These are phyloP conservation scores for Pocillopora damicornis DNA, from an alignment of 64 coral and sea anemone genomes.

Conservation along the genomic window DNA sequence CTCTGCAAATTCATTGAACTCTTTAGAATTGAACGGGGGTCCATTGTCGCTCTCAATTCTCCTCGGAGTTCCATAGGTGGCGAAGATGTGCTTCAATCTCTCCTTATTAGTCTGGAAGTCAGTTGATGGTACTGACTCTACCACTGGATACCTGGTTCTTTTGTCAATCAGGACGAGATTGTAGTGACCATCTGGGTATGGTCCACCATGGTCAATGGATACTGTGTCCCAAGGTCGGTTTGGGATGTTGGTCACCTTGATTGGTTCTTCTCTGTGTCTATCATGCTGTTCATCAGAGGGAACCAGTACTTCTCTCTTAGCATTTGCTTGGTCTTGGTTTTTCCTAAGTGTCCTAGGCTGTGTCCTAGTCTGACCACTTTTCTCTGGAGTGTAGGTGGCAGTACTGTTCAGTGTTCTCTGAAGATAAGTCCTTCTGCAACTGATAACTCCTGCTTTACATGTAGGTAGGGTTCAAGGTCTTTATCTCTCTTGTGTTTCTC, in stretches of 20 bases:
- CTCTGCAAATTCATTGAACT: constrained; percentile 19
- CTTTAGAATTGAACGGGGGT: constrained; percentile 18
- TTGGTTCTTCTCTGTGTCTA: constrained; percentile 28
- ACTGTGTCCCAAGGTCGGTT: constrained; percentile 2
- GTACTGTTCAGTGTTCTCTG: constrained; percentile 1
- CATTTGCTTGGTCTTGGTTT: constrained; percentile 11
- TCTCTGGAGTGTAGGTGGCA: neutral
- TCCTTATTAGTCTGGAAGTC: constrained; percentile 16
- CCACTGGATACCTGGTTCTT: constrained; percentile 27
- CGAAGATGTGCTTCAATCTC: constrained; percentile 41
- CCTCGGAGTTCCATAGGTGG: constrained; percentile 12
- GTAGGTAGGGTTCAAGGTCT: neutral
- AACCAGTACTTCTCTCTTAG: constrained; percentile 25
- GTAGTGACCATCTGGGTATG: constrained; percentile 27
- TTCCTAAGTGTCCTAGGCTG: neutral
- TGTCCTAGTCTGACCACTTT: neutral
- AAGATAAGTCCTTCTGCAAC: constrained; percentile 26
- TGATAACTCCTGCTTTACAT: constrained; percentile 11
- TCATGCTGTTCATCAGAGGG: neutral
- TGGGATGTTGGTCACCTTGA: constrained; percentile 2
- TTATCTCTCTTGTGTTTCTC: neutral
- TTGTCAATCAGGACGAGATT: constrained; percentile 13
- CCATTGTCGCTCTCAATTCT: constrained; percentile 29
- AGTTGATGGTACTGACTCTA: constrained; percentile 18
- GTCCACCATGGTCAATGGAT: constrained; percentile 12